phyloP scores from a whole-genome alignment of 92 coral and sea anemone species.

The Scolanthus callimorphus region DNA sequence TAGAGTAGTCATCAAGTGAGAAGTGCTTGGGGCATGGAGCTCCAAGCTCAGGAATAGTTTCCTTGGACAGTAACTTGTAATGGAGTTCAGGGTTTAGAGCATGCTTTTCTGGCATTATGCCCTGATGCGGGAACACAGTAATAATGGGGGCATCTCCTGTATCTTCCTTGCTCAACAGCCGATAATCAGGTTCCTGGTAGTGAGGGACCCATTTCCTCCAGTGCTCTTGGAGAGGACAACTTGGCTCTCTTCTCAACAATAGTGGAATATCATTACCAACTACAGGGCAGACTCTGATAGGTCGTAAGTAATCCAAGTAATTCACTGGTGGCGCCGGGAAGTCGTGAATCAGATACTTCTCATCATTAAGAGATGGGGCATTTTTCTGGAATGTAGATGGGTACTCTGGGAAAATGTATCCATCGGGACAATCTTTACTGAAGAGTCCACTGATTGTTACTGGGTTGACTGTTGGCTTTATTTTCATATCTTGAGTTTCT shows the following conservation, averaged over 20 bases:
- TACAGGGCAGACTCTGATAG: slow-evolving; percentile 64
- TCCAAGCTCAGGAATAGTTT: slow-evolving; percentile 80
- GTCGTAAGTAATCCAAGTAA: slow-evolving; percentile 39
- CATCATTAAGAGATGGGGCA: slow-evolving; percentile 61
- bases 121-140: slow-evolving; percentile 50
- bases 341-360: slow-evolving; percentile 60
- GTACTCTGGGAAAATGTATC: slow-evolving; percentile 61
- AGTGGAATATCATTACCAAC: slow-evolving; percentile 73
- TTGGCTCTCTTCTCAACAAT: slow-evolving; percentile 26
- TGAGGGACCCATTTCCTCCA: slow-evolving; percentile 77
- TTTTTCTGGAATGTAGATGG: slow-evolving; percentile 67
- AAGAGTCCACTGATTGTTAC: slow-evolving; percentile 63
- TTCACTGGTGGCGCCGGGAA: slow-evolving; percentile 49
- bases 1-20: slow-evolving; percentile 63
- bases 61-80: slow-evolving; percentile 64
- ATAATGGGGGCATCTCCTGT: slow-evolving; percentile 25
- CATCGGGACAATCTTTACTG: slow-evolving; percentile 63
- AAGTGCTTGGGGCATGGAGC: slow-evolving; percentile 68
- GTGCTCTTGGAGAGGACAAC: slow-evolving; percentile 37
- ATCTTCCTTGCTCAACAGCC: slow-evolving; percentile 55
- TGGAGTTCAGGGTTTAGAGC: slow-evolving; percentile 78
- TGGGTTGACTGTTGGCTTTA: too few species aligned
- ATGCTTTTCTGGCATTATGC: slow-evolving; percentile 66
- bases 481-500: too few species aligned
- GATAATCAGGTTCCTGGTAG: slow-evolving; percentile 63